Evolutionary conservation across 2,888 invertebrate species (phyloP).

Genomic region (Macrosiphum euphorbiae): DNA sequence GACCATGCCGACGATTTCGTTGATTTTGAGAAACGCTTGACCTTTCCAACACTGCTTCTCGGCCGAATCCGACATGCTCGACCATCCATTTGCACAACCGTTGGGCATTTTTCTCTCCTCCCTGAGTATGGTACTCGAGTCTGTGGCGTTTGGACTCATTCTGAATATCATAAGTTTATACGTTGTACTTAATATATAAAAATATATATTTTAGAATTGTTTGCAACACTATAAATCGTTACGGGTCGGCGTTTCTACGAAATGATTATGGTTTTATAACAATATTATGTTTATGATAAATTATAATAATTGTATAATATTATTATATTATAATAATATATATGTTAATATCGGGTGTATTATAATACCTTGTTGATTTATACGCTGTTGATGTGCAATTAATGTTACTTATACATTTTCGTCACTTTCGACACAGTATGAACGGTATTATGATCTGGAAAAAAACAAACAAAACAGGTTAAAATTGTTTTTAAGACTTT

Average conservation of each 20-base stretch:
- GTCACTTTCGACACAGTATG: background rate
- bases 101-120: slow-evolving; percentile 53
- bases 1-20: slow-evolving; percentile 58
- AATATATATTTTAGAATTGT: background rate
- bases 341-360: background rate
- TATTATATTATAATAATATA: background rate
- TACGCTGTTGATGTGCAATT: background rate
- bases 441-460: slow-evolving; percentile 29
- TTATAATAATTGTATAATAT: background rate
- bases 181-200: background rate
- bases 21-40: slow-evolving; percentile 61
- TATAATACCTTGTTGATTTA: slow-evolving; percentile 42
- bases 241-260: background rate
- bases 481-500: background rate
- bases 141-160: slow-evolving; percentile 62
- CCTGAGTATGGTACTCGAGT: slow-evolving; percentile 56
- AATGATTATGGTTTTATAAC: background rate
- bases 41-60: slow-evolving; percentile 57
- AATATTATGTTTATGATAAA: background rate
- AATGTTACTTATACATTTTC: slow-evolving; percentile 51
- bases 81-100: slow-evolving; percentile 59
- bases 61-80: slow-evolving; percentile 15
- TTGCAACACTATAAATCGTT: background rate
- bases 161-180: slow-evolving; percentile 25
- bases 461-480: background rate